A percentile compares a stretch with the other conserved stretches of the same genome.
Conservation (phyloP, 2,797 vertebrate species). For the Nasua narica region DNA sequence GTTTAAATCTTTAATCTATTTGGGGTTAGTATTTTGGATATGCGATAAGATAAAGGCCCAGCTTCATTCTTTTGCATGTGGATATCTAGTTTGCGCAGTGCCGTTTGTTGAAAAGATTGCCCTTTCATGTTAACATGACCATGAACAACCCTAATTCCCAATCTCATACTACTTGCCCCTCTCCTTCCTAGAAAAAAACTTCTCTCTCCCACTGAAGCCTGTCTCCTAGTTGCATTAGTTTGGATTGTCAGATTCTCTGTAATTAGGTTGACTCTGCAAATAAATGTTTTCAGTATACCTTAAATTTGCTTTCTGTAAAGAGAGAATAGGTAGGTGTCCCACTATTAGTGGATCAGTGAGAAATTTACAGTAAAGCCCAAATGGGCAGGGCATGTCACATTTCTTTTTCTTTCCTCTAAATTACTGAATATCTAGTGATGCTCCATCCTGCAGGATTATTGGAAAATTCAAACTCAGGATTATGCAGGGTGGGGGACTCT, state of each 20-base stretch:
- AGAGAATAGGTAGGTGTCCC: background rate
- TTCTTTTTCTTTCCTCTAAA: background rate
- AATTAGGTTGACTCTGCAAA: background rate
- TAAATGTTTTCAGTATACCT: background rate
- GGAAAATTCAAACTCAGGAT: background rate
- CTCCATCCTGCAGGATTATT: background rate
- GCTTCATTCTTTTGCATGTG: background rate
- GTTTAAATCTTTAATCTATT: background rate
- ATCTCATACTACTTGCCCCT: background rate
- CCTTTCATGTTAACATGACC: background rate
- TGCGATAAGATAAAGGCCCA: background rate
- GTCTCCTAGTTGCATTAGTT: background rate
- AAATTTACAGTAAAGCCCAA: background rate
- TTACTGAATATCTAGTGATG: background rate
- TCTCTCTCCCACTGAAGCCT: background rate
- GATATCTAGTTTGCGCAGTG: background rate
- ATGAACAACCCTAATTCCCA: background rate
- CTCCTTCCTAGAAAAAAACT: background rate
- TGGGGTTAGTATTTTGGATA: background rate
- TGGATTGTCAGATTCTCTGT: background rate
- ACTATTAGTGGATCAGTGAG: background rate
- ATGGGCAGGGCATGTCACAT: background rate
- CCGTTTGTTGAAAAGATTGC: background rate
- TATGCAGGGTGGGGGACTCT: background rate
- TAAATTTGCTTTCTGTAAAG: constrained; percentile 9